Percentiles rank a stretch among this genome's conserved stretches.
These are phyloP conservation scores for Enoplosus armatus DNA, from an alignment of 2,797 vertebrate species.

Conservation along the genomic window DNA sequence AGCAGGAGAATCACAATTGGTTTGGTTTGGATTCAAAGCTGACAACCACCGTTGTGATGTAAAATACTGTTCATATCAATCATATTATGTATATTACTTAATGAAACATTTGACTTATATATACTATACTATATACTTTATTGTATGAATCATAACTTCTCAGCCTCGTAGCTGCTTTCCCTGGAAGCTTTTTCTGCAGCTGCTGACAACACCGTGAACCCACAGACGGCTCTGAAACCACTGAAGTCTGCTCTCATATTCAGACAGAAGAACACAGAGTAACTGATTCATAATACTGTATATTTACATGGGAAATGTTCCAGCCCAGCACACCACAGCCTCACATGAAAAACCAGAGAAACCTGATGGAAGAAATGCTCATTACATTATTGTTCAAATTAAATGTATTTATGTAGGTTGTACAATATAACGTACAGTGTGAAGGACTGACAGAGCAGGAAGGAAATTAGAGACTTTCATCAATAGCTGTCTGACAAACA, in stretches of 20 bases:
- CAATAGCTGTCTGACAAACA: too few species aligned
- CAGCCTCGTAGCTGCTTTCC: background rate
- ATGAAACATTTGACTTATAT: background rate
- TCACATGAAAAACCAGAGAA: background rate
- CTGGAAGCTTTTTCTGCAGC: background rate
- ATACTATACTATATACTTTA: too few species aligned
- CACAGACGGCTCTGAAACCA: background rate
- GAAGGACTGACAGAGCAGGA: too few species aligned
- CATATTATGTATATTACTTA: background rate
- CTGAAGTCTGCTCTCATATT: background rate
- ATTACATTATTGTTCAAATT: background rate
- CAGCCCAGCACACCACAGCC: background rate
- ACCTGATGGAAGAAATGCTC: background rate
- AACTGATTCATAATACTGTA: background rate
- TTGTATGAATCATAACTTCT: background rate
- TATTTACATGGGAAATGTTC: background rate
- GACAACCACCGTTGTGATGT: background rate
- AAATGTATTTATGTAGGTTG: too few species aligned
- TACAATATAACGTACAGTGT: too few species aligned
- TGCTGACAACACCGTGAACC: conserved; percentile 9
- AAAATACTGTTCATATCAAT: conserved; percentile 1
- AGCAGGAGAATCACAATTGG: background rate
- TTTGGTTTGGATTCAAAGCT: background rate
- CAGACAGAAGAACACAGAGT: background rate
- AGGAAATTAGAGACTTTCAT: too few species aligned